These are phyloP conservation scores for Drosophila azteca DNA, from an alignment of 1,140 invertebrate genomes.

Conservation along the genomic window DNA sequence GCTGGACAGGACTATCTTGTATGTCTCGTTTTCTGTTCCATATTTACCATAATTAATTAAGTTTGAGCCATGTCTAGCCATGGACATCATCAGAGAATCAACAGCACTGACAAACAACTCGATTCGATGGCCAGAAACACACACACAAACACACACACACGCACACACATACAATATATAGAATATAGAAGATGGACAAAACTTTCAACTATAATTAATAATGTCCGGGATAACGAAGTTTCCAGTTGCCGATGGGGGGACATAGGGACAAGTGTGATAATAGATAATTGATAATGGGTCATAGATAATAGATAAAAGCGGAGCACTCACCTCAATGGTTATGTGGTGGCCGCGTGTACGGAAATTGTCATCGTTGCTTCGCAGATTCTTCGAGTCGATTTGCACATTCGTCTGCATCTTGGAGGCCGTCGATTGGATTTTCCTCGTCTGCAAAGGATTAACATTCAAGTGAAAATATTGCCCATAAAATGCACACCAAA, in stretches of 20 bases:
- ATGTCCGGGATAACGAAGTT: constrained; percentile 37
- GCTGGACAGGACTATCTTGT: too few species aligned
- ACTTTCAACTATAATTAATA: constrained; percentile 66
- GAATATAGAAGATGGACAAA: constrained; percentile 8
- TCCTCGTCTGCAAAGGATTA: constrained; percentile 10
- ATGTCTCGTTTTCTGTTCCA: background rate
- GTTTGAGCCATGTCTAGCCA: constrained; percentile 29
- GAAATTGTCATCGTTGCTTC: constrained; percentile 85
- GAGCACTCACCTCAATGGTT: constrained; percentile 79
- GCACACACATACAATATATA: background rate
- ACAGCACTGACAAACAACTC: constrained; percentile 22
- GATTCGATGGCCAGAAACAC: constrained; percentile 45
- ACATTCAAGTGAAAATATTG: constrained; percentile 56
- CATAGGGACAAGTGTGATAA: constrained; percentile 22
- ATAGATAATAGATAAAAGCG: constrained; percentile 2
- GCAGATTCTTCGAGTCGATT: constrained; percentile 87
- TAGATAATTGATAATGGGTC: background rate
- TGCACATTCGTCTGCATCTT: constrained; percentile 88
- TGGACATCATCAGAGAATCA: constrained; percentile 27
- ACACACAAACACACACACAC: background rate
- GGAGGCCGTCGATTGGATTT: constrained; percentile 8
- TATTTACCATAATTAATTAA: constrained; percentile 51
- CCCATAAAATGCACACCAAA: constrained; percentile 52
- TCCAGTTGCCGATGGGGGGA: constrained; percentile 2
- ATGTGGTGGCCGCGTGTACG: constrained; percentile 85